Evolutionary conservation across 2,113 vertebrate species (phyloP), one percentile per base, ranked within the genome.

Genomic region (Gila orcuttii): DNA sequence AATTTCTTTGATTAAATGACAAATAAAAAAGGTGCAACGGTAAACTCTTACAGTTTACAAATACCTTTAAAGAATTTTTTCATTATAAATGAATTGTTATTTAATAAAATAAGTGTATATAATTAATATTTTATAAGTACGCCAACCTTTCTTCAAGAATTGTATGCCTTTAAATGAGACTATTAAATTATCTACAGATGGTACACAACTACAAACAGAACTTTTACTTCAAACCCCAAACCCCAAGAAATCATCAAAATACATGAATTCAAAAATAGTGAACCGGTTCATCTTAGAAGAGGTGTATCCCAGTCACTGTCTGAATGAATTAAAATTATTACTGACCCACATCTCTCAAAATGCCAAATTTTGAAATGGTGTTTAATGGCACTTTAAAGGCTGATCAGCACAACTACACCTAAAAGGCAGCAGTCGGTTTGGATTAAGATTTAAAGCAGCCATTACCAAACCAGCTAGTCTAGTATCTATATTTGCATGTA

Each of bases 401-500:
- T 3, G 3, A 23, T 47, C 11, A 25, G 42, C 6, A 74, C 71
- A 0, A 28, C 42, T 47, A 77, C 7, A 31, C n/a, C 47, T 33
- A 12, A 76, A 28, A 52, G 2, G 0, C n/a, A 47, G n/a, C 42
- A 15, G 45, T 6, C 17, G 13, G 73, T 28, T 76, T 76, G 45
- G 42, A 31, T 62, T 47, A 28, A 28, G 21, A 47, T 47, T 19
- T 45, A 50, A 13, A 62, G 36, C 36, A 64, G 36, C 36, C 13
- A 80, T 64, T 10, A 15, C 74, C 47, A 76, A 80, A 45, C 57
- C 42, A 81, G 79, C 9, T 36, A 23, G 76, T 23, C 57, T 79
- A 25, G 77, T 42, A 25, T 45, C 57, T 62, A 45, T 36, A 78
- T 62, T 81, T 66, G 36, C 36, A 81, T 81, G 9, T 47, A 19